phyloP scores from a whole-genome alignment of 1,140 invertebrate species.

The Brachionus rubens region DNA sequence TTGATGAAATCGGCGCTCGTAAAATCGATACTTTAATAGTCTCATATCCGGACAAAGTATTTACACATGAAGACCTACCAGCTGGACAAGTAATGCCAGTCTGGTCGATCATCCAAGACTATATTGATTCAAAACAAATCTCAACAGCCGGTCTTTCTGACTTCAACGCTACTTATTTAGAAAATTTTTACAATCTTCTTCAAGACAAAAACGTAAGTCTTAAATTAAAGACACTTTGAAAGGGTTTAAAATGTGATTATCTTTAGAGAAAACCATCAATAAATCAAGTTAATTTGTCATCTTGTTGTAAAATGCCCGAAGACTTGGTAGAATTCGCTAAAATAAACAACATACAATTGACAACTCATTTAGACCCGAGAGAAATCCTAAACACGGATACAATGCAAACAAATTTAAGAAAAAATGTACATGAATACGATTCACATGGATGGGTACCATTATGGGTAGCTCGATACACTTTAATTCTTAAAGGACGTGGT shows the following conservation, averaged over 20 bases:
- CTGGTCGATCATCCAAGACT: constrained; percentile 18
- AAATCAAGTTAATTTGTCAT: constrained; percentile 88
- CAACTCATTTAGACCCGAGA: constrained; percentile 90
- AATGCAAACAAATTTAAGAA: constrained; percentile 56
- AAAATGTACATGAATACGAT: constrained; percentile 52
- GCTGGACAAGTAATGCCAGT: constrained; percentile 2
- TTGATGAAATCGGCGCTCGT: background rate
- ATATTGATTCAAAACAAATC: background rate
- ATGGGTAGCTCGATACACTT: constrained; percentile 70
- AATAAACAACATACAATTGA: constrained; percentile 81
- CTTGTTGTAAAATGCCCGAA: constrained; percentile 89
- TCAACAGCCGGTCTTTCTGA: constrained; percentile 22
- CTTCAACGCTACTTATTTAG: constrained; percentile 31
- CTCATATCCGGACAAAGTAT: constrained; percentile 23
- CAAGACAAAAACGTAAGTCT: constrained; percentile 37
- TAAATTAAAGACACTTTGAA: background rate
- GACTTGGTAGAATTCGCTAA: constrained; percentile 82
- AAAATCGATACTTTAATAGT: constrained; percentile 31
- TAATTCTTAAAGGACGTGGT: constrained; percentile 81
- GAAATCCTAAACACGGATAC: constrained; percentile 67
- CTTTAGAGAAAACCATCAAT: constrained; percentile 76
- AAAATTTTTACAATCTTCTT: constrained; percentile 26
- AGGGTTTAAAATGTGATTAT: background rate
- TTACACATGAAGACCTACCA: constrained; percentile 35
- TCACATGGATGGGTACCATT: constrained; percentile 41